These are phyloP conservation scores for Stenichneumon culpator DNA, from an alignment of 2,888 invertebrate genomes.

Conservation along the genomic window DNA sequence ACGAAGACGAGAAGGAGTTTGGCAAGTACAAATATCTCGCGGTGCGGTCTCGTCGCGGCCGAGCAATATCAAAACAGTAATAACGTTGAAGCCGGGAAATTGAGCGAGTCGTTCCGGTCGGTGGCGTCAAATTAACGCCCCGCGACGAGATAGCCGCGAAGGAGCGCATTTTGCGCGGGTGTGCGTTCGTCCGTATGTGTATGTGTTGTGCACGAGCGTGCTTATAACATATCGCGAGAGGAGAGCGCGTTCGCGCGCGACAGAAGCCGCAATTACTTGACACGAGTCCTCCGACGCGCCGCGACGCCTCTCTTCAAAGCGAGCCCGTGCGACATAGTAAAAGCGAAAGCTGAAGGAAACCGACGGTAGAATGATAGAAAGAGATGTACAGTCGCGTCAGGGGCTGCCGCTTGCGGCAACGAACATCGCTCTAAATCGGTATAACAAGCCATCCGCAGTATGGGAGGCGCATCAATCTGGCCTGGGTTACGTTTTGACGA, in stretches of 20 bases:
- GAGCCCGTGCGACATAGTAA: constrained; percentile 50
- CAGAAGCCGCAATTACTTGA: constrained; percentile 81
- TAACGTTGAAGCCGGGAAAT: constrained; percentile 79
- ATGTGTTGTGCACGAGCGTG: background rate
- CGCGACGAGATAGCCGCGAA: constrained; percentile 51
- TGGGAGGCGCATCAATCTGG: constrained; percentile 79
- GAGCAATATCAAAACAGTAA: constrained; percentile 71
- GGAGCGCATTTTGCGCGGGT: constrained; percentile 24
- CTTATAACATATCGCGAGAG: constrained; percentile 26
- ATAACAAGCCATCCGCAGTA: constrained; percentile 79
- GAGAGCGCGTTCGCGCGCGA: constrained; percentile 69
- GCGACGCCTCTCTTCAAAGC: constrained; percentile 78
- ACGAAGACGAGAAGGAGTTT: constrained; percentile 46
- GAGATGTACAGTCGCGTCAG: constrained; percentile 48
- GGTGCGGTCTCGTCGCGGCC: constrained; percentile 61
- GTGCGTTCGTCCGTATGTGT: constrained; percentile 44
- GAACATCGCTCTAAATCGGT: constrained; percentile 79
- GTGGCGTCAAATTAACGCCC: constrained; percentile 82
- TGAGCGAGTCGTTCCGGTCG: constrained; percentile 80
- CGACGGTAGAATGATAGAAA: constrained; percentile 42
- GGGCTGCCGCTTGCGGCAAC: background rate
- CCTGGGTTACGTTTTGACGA: constrained; percentile 81
- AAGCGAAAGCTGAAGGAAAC: constrained; percentile 67
- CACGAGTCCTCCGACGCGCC: constrained; percentile 75
- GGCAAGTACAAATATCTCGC: constrained; percentile 67